Percentiles rank a stretch among this genome's conserved stretches.
Evolutionary conservation across 2,797 vertebrate species (phyloP).

Genomic region (Poeciliopsis presidionis): DNA sequence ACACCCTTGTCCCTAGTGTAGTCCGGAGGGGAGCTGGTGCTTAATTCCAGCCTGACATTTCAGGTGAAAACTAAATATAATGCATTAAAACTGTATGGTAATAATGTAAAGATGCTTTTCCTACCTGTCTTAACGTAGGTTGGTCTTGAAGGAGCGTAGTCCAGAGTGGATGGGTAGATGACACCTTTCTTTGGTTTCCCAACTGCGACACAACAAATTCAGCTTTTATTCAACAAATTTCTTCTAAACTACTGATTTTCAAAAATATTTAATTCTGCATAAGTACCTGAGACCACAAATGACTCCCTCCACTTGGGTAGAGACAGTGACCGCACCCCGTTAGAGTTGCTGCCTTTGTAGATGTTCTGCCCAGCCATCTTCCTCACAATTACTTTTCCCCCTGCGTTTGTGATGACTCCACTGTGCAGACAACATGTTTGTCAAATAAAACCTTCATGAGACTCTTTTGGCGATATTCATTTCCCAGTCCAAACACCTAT

Average conservation of each 20-base stretch:
- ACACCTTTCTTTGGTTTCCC: slow-evolving; percentile 93
- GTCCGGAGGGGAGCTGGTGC: no score
- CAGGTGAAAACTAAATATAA: not conserved
- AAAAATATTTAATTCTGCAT: not conserved
- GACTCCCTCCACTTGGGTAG: slow-evolving; percentile 95
- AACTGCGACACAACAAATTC: slow-evolving; percentile 77
- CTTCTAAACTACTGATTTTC: slow-evolving; percentile 29
- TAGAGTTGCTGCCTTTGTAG: slow-evolving; percentile 90
- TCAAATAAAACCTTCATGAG: not conserved
- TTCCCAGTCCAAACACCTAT: slow-evolving; percentile 82
- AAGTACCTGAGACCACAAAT: slow-evolving; percentile 89
- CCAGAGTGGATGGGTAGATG: slow-evolving; percentile 89
- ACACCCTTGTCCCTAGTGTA: no score
- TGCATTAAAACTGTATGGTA: not conserved
- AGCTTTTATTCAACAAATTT: not conserved
- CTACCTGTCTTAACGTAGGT: slow-evolving; percentile 85
- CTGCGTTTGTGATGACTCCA: slow-evolving; percentile 89
- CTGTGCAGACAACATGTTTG: slow-evolving; percentile 66
- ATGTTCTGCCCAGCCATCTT: slow-evolving; percentile 90
- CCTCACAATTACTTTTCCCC: slow-evolving; percentile 93
- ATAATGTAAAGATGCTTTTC: slow-evolving; percentile 39
- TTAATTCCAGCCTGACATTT: no score
- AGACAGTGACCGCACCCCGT: slow-evolving; percentile 89
- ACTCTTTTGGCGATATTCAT: not conserved
- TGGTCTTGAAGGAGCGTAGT: slow-evolving; percentile 85